Evolutionary conservation across 2,797 vertebrate genomes (phyloP), one percentile per base, ranked within the genome.

Genomic region (Enteromius trimaculatus): DNA sequence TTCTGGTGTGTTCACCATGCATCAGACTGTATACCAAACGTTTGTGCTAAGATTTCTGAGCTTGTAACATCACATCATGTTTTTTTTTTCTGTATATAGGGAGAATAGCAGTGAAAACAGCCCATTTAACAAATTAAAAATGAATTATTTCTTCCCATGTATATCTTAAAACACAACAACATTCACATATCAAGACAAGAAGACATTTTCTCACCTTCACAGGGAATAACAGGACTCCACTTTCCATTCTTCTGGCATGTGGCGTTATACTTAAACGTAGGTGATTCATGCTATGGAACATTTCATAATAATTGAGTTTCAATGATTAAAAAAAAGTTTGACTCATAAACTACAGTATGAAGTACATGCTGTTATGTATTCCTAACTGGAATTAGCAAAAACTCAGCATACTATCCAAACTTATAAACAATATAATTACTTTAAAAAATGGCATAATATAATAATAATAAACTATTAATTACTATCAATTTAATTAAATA

Each of bases 161-260:
- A 31, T 62, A 11, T n/a, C 60, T 53, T 19, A 31, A 58, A 16
- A 42, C 8, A n/a, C 21, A 16, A 6, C 16, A 23, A 34, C 5
- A 1, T 26, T 68, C 8, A 70, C 3, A 60, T 31, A 14, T 42
- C 23, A 70, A 26, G 51, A 44, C 13, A 69, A 62, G 3, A 13
- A 55, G 10, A 16, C 5, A 34, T 64, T 81, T 81, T 64, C 93
- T 93, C 81, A 95, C 94, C 78, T 88, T 92, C 83, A 81, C 94
- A 95, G 37, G 0, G 16, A 64, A 89, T 81, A 34, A 0, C 62
- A 11, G 91, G 91, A 62, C 55, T 85, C 95, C 95, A 95, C 4
- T 2, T 1, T 9, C 95, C 95, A 34, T 90, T 92, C 4, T 49
- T 87, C 81, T 87, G 90, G 71, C 95, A 95, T 4, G 79, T 89